A percentile compares a stretch with the other conserved stretches of the same genome.
Conservation (phyloP, 2,113 vertebrate genomes). For the Nyctibius bracteatus region DNA sequence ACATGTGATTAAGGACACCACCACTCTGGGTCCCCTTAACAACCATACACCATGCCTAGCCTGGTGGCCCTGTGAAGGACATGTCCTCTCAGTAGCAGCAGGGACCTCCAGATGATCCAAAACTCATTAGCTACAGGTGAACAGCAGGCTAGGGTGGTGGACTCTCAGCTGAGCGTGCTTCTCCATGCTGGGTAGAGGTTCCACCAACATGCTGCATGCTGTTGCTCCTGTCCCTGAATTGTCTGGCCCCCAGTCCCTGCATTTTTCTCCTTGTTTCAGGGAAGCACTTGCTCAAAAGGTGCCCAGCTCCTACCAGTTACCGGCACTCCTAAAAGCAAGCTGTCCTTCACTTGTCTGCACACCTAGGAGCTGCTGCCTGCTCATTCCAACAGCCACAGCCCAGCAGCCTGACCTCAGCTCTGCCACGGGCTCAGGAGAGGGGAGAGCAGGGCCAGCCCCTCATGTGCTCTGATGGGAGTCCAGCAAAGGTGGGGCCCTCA, state of each 20-base stretch:
- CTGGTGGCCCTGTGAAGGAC: not conserved
- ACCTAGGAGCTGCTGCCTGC: not conserved
- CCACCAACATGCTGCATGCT: not conserved
- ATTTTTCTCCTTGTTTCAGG: not conserved
- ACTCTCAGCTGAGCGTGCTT: not conserved
- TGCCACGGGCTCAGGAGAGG: not conserved
- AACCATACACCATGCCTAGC: not conserved
- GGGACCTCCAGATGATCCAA: not conserved
- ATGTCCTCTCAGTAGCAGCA: not conserved
- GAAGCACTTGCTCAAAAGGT: not conserved
- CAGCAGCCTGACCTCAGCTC: not conserved
- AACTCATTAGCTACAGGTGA: not conserved
- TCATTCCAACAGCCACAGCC: not conserved
- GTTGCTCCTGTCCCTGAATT: not conserved
- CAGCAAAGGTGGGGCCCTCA: not conserved
- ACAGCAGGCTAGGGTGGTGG: not conserved
- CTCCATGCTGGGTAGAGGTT: not conserved
- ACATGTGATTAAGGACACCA: not conserved
- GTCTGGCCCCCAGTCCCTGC: not conserved
- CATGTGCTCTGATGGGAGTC: accelerated
- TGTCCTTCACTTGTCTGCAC: not conserved
- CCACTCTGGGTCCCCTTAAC: not conserved
- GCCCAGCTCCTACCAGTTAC: not conserved
- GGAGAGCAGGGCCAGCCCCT: not conserved
- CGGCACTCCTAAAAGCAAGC: not conserved